A percentile compares a stretch with the other conserved stretches of the same genome.
Conservation (phyloP, 2,888 invertebrate species). For the Emesis russula region DNA sequence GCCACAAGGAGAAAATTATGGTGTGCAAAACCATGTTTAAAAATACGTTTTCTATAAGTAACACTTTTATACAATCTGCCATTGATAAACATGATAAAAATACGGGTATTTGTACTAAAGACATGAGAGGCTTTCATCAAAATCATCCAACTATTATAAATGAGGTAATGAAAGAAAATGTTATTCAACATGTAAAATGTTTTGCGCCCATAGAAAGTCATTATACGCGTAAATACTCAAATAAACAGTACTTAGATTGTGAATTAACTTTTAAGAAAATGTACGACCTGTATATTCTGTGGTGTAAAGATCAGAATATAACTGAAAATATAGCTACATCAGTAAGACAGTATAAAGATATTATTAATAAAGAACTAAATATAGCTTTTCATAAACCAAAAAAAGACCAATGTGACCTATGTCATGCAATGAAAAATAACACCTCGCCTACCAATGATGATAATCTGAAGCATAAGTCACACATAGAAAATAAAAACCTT, state of each 20-base stretch:
- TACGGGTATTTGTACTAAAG: conserved; percentile 57
- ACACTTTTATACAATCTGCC: conserved; percentile 60
- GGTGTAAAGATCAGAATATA: conserved; percentile 59
- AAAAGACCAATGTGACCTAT: conserved; percentile 67
- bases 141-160: conserved; percentile 66
- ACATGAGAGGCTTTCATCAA: conserved; percentile 54
- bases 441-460: conserved; percentile 62
- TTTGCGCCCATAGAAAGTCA: conserved; percentile 61
- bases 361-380: conserved; percentile 66
- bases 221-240: conserved; percentile 61
- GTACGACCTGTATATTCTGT: conserved; percentile 54
- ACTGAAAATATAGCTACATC: conserved; percentile 65
- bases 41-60: conserved; percentile 58
- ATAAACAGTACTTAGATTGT: conserved; percentile 64
- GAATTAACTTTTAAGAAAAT: conserved; percentile 63
- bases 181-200: conserved; percentile 57
- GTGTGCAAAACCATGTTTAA: conserved; percentile 20
- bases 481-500: conserved; percentile 69
- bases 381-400: conserved; percentile 64
- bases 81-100: conserved; percentile 55
- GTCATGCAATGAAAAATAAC: conserved; percentile 66
- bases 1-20: conserved; percentile 52
- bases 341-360: conserved; percentile 68
- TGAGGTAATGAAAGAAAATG: conserved; percentile 61
- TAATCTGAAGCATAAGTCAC: conserved; percentile 67